Evolutionary conservation across 37 sponge, comb jelly and placozoan species (phyloP), one percentile per base, ranked within the genome.

Genomic region (Crambe crambe): DNA sequence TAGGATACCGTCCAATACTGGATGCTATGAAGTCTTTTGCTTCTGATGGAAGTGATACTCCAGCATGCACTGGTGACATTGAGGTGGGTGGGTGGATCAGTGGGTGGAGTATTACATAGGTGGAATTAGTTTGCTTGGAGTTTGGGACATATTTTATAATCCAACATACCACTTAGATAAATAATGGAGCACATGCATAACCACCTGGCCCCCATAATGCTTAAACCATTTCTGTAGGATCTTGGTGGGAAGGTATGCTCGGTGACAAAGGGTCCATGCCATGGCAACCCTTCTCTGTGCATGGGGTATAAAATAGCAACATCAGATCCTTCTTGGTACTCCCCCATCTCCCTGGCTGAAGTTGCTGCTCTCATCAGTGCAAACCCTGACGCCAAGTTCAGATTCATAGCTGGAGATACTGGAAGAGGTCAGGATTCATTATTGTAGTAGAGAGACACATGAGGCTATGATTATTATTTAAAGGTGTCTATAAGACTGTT

Each of bases 1-100:
- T 72, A 93, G 94, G 94, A 2, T 93, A 93, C 70, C 61, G 94
- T 60, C 62, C 94, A 26, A 93, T 93, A 17, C 69, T 93, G 56
- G 90, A 93, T 79, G 87, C 94, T 3, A 93, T 93, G 94, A 90
- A 83, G 73, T 68, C 90, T 54, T 89, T 93, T 74, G 80, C 87
- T 25, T 72, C 42, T 3, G 89, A 89, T 68, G 51, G 25, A 6
- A 23, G 37, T 10, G 58, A 86, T 35, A 21, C 73, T 36, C 37
- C 20, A 26, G n/a, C n/a, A n/a, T n/a, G n/a, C n/a, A n/a, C 47
- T 25, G 42, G 85, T 62, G 91, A 90, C 61, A 90, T 90, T 90
- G 91, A 90, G 78, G 91, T 84, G 10, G 30, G 75, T 77, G n/a
- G 20, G 36, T 36, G 6, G 9, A 21, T 42, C 56, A 17, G 3